Conservation (phyloP, 2,797 vertebrate species). For the Dendrocincla tyrannina region DNA sequence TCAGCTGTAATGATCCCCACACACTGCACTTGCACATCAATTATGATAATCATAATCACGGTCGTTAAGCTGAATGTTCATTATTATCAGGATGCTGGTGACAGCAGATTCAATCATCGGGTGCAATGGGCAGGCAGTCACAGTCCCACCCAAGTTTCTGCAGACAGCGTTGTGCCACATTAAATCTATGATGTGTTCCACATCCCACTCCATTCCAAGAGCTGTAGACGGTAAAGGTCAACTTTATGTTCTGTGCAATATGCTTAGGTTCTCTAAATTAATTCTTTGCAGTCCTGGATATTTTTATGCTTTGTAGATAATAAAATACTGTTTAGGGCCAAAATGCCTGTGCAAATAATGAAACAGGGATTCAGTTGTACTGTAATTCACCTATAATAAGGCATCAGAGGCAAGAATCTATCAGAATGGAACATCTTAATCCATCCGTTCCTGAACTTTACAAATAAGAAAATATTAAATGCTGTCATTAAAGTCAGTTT, state of each 20-base stretch:
- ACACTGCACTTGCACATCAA: conserved; percentile 83
- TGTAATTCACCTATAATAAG: conserved; percentile 70
- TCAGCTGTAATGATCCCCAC: conserved; percentile 82
- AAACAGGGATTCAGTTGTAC: not conserved
- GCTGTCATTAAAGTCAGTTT: conserved; percentile 28
- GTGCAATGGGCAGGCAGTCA: conserved; percentile 77
- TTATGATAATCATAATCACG: conserved; percentile 87
- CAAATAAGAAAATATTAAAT: conserved; percentile 46
- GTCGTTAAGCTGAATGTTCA: conserved; percentile 87
- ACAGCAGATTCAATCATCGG: conserved; percentile 84
- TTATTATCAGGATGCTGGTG: conserved; percentile 85
- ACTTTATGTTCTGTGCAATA: conserved; percentile 86
- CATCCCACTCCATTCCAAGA: conserved; percentile 81
- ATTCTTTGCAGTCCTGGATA: conserved; percentile 73
- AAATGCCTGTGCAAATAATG: conserved; percentile 66
- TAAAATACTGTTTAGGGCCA: conserved; percentile 72
- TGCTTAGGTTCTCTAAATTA: conserved; percentile 82
- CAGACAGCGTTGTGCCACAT: conserved; percentile 81
- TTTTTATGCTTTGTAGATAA: conserved; percentile 76
- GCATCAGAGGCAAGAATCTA: conserved; percentile 14
- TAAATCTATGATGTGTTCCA: conserved; percentile 81
- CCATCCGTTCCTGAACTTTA: conserved; percentile 28
- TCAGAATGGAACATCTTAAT: conserved; percentile 11
- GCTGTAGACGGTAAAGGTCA: conserved; percentile 81
- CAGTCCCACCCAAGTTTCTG: conserved; percentile 81